These are phyloP conservation scores for Drosophila yakuba DNA, from an alignment of 1,140 invertebrate genomes.

Conservation along the genomic window DNA sequence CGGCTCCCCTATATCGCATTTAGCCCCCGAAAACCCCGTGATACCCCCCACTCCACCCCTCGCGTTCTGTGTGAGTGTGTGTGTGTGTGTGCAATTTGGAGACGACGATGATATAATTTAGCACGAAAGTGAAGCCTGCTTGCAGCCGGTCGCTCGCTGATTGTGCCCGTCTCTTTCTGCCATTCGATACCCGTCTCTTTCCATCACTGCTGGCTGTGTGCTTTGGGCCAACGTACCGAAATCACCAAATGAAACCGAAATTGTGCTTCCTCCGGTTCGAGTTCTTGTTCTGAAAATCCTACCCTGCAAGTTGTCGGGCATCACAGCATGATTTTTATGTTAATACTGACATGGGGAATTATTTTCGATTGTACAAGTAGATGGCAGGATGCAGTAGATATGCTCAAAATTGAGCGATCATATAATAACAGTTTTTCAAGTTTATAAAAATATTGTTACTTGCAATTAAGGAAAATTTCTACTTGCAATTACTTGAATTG, in stretches of 20 bases:
- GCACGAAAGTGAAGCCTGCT: constrained; percentile 76
- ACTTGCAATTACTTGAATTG: too few relatives aligned
- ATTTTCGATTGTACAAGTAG: constrained; percentile 19
- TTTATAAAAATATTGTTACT: too few relatives aligned
- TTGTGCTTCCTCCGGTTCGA: constrained; percentile 29
- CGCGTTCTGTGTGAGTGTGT: constrained; percentile 25
- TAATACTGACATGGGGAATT: constrained; percentile 30
- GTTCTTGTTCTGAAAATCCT: constrained; percentile 27
- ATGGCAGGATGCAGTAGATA: constrained; percentile 8
- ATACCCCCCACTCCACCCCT: constrained; percentile 4
- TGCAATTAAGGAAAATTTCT: too few relatives aligned
- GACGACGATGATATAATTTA: constrained; percentile 78
- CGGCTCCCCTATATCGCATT: constrained; percentile 54
- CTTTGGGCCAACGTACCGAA: constrained; percentile 40
- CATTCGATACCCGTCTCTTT: constrained; percentile 7
- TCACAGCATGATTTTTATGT: constrained; percentile 31
- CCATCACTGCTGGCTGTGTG: background rate
- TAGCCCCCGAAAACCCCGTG: constrained; percentile 22
- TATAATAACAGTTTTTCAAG: constrained; percentile 8
- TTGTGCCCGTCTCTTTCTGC: constrained; percentile 16
- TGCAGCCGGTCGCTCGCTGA: constrained; percentile 61
- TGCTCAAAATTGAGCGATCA: background rate
- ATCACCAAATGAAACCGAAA: constrained; percentile 75
- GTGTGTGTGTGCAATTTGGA: constrained; percentile 64
- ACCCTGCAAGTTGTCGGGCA: constrained; percentile 28